A percentile compares a stretch with the other conserved stretches of the same genome.
Evolutionary conservation across 1,140 invertebrate genomes (phyloP).

Genomic region (Venustaconcha ellipsiformis): DNA sequence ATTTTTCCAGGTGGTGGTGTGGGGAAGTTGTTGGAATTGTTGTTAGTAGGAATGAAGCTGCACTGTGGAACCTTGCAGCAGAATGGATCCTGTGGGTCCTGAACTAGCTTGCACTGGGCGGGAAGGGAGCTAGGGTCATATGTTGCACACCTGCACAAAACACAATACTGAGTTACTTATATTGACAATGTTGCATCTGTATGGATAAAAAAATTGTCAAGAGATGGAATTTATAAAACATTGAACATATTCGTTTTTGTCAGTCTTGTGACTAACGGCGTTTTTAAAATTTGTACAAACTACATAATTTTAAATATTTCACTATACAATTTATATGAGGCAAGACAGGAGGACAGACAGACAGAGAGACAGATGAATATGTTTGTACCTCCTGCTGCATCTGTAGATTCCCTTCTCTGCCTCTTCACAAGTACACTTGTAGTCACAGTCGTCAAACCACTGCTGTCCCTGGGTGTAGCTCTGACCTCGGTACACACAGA

Average conservation of each 20-base stretch:
- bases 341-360: not conserved
- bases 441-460: conserved; percentile 58
- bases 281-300: not conserved
- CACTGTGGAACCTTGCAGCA: conserved; percentile 46
- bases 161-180: no score
- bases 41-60: conserved; percentile 17
- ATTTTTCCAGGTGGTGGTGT: conserved; percentile 30
- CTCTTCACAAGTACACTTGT: conserved; percentile 57
- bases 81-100: conserved; percentile 33
- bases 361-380: not conserved
- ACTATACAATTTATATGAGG: not conserved
- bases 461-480: conserved; percentile 55
- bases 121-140: conserved; percentile 27
- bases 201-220: no score
- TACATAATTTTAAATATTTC: not conserved
- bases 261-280: not conserved
- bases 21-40: conserved; percentile 13
- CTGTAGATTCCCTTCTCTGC: conserved; percentile 48
- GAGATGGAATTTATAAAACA: not conserved
- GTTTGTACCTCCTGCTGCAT: conserved; percentile 44
- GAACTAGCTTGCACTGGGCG: conserved; percentile 27
- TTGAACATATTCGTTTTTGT: not conserved
- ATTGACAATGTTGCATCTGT: no score
- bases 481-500: conserved; percentile 52
- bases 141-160: conserved; percentile 4